phyloP scores from a whole-genome alignment of 2,797 vertebrate species.

The Sebastes oblongus region DNA sequence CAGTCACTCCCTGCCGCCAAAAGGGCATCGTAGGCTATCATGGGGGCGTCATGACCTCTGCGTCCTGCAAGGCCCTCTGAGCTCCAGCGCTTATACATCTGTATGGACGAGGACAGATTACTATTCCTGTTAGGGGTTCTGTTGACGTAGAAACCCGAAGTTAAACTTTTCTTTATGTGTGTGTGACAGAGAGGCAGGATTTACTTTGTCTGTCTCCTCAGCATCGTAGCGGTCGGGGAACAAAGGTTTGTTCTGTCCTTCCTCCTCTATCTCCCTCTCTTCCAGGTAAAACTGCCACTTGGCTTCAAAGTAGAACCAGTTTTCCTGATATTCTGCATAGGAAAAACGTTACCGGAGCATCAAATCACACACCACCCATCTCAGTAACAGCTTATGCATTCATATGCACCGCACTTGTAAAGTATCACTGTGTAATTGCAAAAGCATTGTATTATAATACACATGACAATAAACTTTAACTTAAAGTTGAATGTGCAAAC shows the following conservation, averaged over 20 bases:
- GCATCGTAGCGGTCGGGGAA: slow-evolving; percentile 88
- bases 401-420: too few relatives aligned
- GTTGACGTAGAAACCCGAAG: neutral
- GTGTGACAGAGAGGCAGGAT: neutral
- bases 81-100: slow-evolving; percentile 95
- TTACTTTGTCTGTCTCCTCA: slow-evolving; percentile 92
- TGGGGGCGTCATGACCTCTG: slow-evolving; percentile 94
- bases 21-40: slow-evolving; percentile 97
- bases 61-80: slow-evolving; percentile 92
- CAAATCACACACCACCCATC: neutral
- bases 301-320: slow-evolving; percentile 99
- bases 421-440: too few relatives aligned
- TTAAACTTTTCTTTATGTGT: neutral
- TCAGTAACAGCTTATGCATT: neutral
- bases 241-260: slow-evolving; percentile 84
- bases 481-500: neutral
- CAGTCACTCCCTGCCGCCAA: slow-evolving; percentile 88
- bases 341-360: neutral
- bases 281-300: slow-evolving; percentile 99
- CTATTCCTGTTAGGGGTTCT: neutral
- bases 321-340: slow-evolving; percentile 92
- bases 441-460: too few relatives aligned
- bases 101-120: neutral
- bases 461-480: too few relatives aligned
- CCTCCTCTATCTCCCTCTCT: slow-evolving; percentile 90